Base-by-base conservation (phyloP, 2,113 vertebrate genomes). In the Amphiprion percula region DNA sequence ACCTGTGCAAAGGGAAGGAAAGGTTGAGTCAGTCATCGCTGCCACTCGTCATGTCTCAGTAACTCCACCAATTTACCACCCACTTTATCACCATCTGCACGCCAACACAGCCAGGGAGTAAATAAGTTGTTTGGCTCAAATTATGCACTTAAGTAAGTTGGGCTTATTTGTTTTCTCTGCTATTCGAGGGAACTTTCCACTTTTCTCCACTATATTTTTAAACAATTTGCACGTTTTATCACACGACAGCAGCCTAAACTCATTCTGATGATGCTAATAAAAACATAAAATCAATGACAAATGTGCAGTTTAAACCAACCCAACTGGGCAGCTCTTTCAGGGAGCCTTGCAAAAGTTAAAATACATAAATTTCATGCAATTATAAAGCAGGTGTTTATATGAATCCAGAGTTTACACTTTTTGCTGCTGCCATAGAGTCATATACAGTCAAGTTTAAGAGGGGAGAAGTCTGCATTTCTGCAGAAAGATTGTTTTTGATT, bases 21-120 rank as follows among this genome's bases (percentile, higher is more conserved):
- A 83, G 86, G 65, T 76, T 91, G 88, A 92, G 82, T 93, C 90
- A 92, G 85, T 60, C 80, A 54, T 79, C 6, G 46, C 79, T 77
- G 77, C 84, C 79, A 46, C 79, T 88, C 84, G 47, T 89, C 79
- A 83, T 84, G 81, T 88, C 85, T 72, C 77, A 68, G 79, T 56
- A 61, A 79, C 64, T 71, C 19, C 28, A 79, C 77, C 55, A 86
- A 74, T 77, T 80, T 74, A 74, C 58, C 69, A 64, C 68, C 65
- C 61, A 82, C 81, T 90, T 87, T 90, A 91, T 91, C 80, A 68
- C 81, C 74, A 30, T 74, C 30, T 10, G 2, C 59, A 64, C 11
- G 28, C 68, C 75, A 93, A 88, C 91, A 53, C 53, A 54, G 58
- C 26, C 0, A 24, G 0, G 11, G 28, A 81, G 67, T 68, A 46